Evolutionary conservation across 2,888 invertebrate genomes (phyloP).

Genomic region (Idaea biselata): DNA sequence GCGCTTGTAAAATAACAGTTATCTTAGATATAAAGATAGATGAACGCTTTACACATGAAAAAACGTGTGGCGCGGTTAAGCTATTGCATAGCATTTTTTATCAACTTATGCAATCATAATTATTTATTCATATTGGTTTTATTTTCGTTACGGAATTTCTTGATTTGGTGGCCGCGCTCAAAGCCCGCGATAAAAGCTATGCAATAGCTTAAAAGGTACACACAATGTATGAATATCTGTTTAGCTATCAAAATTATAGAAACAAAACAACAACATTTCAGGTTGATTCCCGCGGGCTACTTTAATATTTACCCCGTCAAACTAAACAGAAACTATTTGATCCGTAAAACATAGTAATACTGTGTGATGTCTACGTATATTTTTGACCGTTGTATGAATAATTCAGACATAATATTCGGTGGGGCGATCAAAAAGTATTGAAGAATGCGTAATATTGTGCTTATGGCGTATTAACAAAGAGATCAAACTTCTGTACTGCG

Average conservation of each 20-base stretch:
- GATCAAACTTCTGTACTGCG: constrained; percentile 9
- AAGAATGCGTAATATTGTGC: constrained; percentile 18
- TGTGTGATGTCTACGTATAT: background rate
- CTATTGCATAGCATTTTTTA: too few species aligned
- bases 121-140: too few species aligned
- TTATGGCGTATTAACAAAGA: constrained; percentile 20
- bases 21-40: too few species aligned
- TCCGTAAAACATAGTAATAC: constrained; percentile 26
- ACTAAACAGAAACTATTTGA: constrained; percentile 31
- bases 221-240: too few species aligned
- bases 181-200: too few species aligned
- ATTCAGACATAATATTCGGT: constrained; percentile 51
- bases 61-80: too few species aligned
- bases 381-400: constrained; percentile 27
- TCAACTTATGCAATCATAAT: too few species aligned
- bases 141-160: too few species aligned
- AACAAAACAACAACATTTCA: background rate
- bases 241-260: background rate
- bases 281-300: background rate
- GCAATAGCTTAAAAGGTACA: too few species aligned
- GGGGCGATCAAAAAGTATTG: constrained; percentile 46
- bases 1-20: too few species aligned
- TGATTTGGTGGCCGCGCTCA: too few species aligned
- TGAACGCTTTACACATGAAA: too few species aligned
- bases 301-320: constrained; percentile 1